These are phyloP conservation scores for Rhopilema esculentum DNA, from an alignment of 30 jellyfish, hydroid and myxozoan species.

Conservation along the genomic window DNA sequence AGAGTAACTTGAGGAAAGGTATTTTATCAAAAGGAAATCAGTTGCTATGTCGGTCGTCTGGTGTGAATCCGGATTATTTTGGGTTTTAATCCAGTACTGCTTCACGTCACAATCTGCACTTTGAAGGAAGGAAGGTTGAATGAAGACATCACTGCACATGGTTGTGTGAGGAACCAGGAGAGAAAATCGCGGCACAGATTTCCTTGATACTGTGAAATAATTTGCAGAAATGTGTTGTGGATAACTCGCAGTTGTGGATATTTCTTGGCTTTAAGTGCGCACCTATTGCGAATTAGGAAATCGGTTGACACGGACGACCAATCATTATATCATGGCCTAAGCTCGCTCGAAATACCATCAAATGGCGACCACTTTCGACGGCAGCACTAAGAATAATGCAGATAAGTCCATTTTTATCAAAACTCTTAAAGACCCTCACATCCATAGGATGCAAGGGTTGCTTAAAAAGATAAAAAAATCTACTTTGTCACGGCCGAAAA, in stretches of 20 bases:
- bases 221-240: neutral
- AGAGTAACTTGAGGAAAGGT: too few relatives aligned
- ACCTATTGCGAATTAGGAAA: neutral
- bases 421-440: constrained; percentile 51
- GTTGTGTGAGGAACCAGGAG: neutral
- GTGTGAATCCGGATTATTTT: neutral
- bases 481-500: constrained; percentile 67
- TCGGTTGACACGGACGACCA: constrained; percentile 22
- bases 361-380: constrained; percentile 77
- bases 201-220: neutral
- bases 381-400: constrained; percentile 33
- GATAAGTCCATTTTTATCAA: constrained; percentile 37
- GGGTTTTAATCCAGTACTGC: neutral
- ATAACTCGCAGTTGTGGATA: neutral
- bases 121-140: neutral
- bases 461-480: constrained; percentile 70
- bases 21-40: neutral
- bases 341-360: constrained; percentile 17
- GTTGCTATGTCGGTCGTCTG: neutral
- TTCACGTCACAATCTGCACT: neutral
- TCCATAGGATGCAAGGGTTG: constrained; percentile 69
- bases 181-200: neutral
- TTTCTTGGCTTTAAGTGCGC: neutral
- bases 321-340: constrained; percentile 46
- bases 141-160: neutral